Percentiles rank a stretch among this genome's conserved stretches.
phyloP scores from a whole-genome alignment of 2,888 invertebrate genomes.

The Dascillus cervinus region DNA sequence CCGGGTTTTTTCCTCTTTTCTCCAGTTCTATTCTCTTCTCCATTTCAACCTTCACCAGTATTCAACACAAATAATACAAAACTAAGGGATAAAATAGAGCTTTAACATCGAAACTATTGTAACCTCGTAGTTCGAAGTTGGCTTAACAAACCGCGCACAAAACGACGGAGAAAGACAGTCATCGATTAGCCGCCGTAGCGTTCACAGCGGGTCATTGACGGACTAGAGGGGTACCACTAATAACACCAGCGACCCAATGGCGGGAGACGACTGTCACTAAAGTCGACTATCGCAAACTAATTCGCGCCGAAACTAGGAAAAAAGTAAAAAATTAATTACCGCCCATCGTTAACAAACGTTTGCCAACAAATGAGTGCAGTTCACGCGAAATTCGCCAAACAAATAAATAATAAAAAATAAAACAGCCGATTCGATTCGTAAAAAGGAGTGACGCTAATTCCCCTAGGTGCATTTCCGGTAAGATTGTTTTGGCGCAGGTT shows the following conservation, averaged over 20 bases:
- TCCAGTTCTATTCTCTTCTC: constrained; percentile 94
- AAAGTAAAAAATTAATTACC: too few relatives aligned
- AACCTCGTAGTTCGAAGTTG: constrained; percentile 25
- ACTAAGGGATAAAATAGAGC: neutral
- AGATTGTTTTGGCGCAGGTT: too few relatives aligned
- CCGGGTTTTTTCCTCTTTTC: constrained; percentile 82
- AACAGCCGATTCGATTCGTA: too few relatives aligned
- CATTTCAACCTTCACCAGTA: constrained; percentile 47
- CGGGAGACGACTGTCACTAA: neutral
- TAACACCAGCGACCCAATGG: constrained; percentile 32
- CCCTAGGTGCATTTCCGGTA: too few relatives aligned
- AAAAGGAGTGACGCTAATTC: too few relatives aligned
- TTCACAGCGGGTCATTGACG: constrained; percentile 27
- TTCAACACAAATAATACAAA: neutral
- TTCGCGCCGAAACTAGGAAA: too few relatives aligned
- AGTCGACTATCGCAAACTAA: too few relatives aligned
- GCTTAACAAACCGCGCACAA: constrained; percentile 19
- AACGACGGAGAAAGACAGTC: constrained; percentile 18
- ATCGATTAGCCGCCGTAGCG: constrained; percentile 20
- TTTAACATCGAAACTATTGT: constrained; percentile 22
- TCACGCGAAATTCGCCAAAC: too few relatives aligned
- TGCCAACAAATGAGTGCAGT: too few relatives aligned
- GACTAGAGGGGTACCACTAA: constrained; percentile 38
- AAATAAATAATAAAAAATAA: too few relatives aligned
- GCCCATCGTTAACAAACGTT: too few relatives aligned